Base-by-base conservation (phyloP, 1,140 invertebrate genomes). In the Centruroides vittatus region DNA sequence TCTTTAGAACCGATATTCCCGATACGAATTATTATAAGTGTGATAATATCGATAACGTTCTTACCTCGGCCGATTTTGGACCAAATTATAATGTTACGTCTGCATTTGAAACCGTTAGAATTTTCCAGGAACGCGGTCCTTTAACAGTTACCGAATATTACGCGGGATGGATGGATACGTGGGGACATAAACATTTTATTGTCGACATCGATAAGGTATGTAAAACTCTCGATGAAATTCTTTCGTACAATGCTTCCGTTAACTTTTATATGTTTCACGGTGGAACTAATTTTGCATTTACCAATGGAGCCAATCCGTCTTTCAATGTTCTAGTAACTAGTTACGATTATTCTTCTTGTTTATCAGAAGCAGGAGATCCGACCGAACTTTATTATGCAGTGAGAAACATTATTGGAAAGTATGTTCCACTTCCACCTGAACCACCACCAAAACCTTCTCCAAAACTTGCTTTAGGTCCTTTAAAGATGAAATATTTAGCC, bases 101-200 rank as follows among this genome's bases (percentile, higher is more conserved):
- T 9, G 55, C 51, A 8, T 67, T 67, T 52, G 48, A 58, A 49
- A 41, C 55, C n/a, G 72, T 86, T 70, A 74, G 84, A 11, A 66
- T 70, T 49, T 77, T 78, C 62, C 64, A 70, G 57, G 61, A 64
- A 8, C 58, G 74, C 66, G 83, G 88, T 3, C 87, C 87, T 2
- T 67, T 90, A 46, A 87, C 93, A 6, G 93, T 93, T 73, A 90
- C 88, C 0, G 91, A 94, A 73, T 94, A 82, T 73, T 94, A 94
- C 76, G 81, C 88, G 0, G 90, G 89, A 35, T 82, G 80, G 79
- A 69, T 94, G n/a, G 86, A 89, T 36, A 84, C 89, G 69, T 94
- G 91, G 91, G 84, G 83, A 53, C 80, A 85, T 68, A 66, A 73
- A 3, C 80, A 86, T 64, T 78, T 82, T 58, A 75, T 72, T 36